phyloP scores from a whole-genome alignment of 2,113 vertebrate species.

The Nothoprocta pentlandii region DNA sequence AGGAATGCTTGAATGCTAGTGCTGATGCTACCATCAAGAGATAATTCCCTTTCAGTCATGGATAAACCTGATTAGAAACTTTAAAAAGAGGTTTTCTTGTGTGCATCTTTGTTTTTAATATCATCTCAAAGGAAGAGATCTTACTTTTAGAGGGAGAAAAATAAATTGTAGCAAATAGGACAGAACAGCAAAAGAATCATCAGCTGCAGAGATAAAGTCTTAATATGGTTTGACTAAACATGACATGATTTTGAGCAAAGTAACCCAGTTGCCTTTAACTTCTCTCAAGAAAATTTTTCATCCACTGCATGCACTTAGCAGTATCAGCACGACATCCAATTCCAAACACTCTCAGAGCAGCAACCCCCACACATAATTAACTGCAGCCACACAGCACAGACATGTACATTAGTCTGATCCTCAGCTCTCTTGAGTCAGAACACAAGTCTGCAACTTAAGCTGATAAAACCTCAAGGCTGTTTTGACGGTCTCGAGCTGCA shows the following conservation, averaged over 20 bases:
- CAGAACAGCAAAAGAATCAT: not conserved
- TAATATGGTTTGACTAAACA: not conserved
- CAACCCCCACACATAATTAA: not conserved
- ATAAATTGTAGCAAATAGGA: not conserved
- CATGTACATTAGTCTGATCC: not conserved
- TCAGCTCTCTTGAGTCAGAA: not conserved
- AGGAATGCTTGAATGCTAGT: not conserved
- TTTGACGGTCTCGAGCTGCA: not conserved
- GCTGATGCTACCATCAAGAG: not conserved
- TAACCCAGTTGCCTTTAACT: not conserved
- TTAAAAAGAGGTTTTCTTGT: too few relatives aligned
- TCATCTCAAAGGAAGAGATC: not conserved
- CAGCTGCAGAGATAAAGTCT: not conserved
- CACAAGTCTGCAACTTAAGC: not conserved
- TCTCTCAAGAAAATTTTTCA: not conserved
- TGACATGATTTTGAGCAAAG: not conserved
- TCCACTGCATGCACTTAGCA: not conserved
- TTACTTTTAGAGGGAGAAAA: not conserved
- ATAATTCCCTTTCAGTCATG: not conserved
- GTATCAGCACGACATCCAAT: not conserved
- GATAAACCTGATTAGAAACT: not conserved
- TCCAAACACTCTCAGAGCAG: not conserved
- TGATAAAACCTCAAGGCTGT: not conserved
- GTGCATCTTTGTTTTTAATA: not conserved
- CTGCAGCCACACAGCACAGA: rapidly evolving